These are phyloP conservation scores for Scolopax rusticola DNA, from an alignment of 2,797 vertebrate genomes.

Conservation along the genomic window DNA sequence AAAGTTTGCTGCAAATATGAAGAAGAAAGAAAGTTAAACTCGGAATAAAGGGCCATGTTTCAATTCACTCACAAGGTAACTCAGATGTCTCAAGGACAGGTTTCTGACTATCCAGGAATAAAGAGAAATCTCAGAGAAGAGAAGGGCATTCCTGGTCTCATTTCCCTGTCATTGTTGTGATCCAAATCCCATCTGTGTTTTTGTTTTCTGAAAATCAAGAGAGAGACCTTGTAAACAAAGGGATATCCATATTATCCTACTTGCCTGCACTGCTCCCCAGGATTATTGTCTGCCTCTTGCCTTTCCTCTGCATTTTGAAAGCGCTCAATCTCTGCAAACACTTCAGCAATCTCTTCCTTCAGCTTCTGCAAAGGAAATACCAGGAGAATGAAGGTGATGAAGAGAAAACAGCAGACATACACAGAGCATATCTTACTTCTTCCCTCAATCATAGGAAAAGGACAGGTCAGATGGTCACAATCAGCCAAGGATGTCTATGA, in stretches of 20 bases:
- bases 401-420: not conserved
- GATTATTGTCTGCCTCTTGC: conserved; percentile 18
- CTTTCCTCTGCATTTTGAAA: conserved; percentile 75
- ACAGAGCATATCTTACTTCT: not conserved
- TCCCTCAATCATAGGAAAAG: not conserved
- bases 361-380: conserved; percentile 69
- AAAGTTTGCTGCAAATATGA: conserved; percentile 78
- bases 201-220: not conserved
- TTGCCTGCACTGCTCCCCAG: not conserved
- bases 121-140: not conserved
- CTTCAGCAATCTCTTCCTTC: conserved; percentile 79
- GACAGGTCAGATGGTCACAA: not conserved
- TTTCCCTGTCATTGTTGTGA: not conserved
- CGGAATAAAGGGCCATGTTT: not conserved
- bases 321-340: conserved; percentile 79
- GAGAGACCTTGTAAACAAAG: not conserved
- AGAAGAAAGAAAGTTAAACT: not conserved
- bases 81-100: not conserved
- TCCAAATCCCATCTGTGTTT: not conserved
- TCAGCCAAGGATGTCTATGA: not conserved
- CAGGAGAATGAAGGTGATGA: not conserved
- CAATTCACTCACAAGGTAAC: not conserved
- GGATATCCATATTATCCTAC: not conserved
- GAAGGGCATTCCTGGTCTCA: not conserved
- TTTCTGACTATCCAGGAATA: not conserved